Percentiles rank a stretch among this genome's conserved stretches.
phyloP scores from a whole-genome alignment of 2,113 vertebrate genomes.

The Grammomys dolichurus region DNA sequence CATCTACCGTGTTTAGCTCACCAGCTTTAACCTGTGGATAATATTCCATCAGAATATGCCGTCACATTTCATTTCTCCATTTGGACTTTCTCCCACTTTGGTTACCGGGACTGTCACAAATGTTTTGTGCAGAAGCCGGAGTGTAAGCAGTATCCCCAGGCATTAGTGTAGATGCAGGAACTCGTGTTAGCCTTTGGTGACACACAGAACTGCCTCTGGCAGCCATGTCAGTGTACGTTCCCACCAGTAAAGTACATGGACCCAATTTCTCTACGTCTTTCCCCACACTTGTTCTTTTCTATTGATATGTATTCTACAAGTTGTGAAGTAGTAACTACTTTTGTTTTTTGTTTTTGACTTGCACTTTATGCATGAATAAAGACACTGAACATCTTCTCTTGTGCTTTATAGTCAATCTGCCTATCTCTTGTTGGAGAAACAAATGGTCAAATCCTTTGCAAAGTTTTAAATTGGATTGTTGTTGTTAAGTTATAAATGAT shows the following conservation, averaged over 20 bases:
- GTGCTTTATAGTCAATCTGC: neutral
- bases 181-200: conserved; percentile 9
- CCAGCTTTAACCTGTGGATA: neutral
- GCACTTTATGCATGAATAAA: neutral
- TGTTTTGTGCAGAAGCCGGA: neutral
- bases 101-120: neutral
- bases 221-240: neutral
- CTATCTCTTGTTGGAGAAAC: neutral
- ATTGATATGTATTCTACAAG: neutral
- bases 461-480: neutral
- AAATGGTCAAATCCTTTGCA: neutral
- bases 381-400: neutral
- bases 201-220: neutral
- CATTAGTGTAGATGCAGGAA: neutral
- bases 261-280: neutral
- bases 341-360: neutral
- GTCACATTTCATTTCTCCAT: neutral
- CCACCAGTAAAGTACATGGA: neutral
- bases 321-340: neutral
- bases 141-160: neutral
- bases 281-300: neutral
- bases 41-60: neutral
- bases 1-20: neutral
- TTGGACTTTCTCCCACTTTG: neutral
- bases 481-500: neutral